Evolutionary conservation across 2,113 vertebrate genomes (phyloP).

Genomic region (Tenrec ecaudatus): DNA sequence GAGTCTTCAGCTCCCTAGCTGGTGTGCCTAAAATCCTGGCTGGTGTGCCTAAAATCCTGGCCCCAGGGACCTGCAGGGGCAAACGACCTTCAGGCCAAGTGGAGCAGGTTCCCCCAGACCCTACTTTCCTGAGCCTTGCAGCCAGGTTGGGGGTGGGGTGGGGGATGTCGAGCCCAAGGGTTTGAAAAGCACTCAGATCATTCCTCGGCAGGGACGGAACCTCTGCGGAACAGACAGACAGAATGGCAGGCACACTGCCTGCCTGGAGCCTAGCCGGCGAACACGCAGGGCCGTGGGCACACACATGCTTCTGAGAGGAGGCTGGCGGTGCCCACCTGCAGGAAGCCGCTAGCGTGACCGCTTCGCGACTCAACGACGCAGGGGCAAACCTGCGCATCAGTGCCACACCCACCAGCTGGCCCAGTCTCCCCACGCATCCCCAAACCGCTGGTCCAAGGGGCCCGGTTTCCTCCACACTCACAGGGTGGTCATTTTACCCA

Average conservation of each 20-base stretch:
- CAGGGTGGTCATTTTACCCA: neutral
- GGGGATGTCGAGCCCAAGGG: neutral
- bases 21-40: neutral
- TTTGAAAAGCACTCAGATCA: neutral
- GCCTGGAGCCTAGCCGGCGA: neutral
- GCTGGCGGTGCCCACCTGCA: neutral
- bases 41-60: neutral
- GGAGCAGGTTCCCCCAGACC: neutral
- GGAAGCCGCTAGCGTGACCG: neutral
- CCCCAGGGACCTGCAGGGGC: neutral
- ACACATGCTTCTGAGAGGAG: neutral
- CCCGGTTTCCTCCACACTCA: neutral
- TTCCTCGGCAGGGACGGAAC: slow-evolving; percentile 37
- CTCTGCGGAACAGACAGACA: neutral
- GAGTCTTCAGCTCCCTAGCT: slow-evolving; percentile 44
- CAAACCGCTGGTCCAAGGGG: neutral
- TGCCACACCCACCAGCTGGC: slow-evolving; percentile 79
- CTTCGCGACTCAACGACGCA: neutral
- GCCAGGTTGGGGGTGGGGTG: neutral
- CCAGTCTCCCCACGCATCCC: neutral
- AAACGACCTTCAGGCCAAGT: neutral
- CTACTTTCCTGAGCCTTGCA: slow-evolving; percentile 15
- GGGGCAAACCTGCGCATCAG: slow-evolving; percentile 21
- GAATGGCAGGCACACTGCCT: neutral
- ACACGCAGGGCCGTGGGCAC: neutral